A percentile compares a stretch with the other conserved stretches of the same genome.
Evolutionary conservation across 1,140 invertebrate species (phyloP).

Genomic region (Heterodera carotae): DNA sequence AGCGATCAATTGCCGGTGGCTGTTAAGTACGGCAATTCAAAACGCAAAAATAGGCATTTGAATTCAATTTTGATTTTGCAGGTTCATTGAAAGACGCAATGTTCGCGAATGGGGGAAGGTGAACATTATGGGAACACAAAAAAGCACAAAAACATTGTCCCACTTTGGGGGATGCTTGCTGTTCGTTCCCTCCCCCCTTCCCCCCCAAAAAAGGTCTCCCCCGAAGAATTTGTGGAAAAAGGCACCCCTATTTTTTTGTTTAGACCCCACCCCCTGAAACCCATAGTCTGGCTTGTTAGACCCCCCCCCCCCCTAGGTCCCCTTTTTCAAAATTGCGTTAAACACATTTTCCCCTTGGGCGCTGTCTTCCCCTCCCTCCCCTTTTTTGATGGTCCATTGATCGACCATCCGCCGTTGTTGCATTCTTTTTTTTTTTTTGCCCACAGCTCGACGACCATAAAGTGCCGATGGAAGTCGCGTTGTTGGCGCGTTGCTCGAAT

Average conservation of each 20-base stretch:
- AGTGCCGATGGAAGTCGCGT: slow-evolving; percentile 68
- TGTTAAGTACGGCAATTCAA: slow-evolving; percentile 52
- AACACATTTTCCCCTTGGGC: too few relatives aligned
- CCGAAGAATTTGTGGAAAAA: too few relatives aligned
- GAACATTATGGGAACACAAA: slow-evolving; percentile 4
- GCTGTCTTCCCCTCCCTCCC: too few relatives aligned
- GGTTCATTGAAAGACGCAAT: slow-evolving; percentile 67
- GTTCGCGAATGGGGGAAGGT: slow-evolving; percentile 68
- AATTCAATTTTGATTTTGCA: not conserved
- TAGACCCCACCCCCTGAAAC: too few relatives aligned
- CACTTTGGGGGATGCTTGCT: too few relatives aligned
- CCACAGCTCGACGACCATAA: slow-evolving; percentile 47
- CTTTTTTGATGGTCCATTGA: too few relatives aligned
- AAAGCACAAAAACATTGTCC: not conserved
- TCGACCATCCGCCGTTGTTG: not conserved
- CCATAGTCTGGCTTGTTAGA: too few relatives aligned
- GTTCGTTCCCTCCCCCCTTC: too few relatives aligned
- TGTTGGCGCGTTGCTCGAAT: slow-evolving; percentile 66
- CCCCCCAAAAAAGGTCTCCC: too few relatives aligned
- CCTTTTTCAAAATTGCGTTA: too few relatives aligned
- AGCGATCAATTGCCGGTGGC: slow-evolving; percentile 67
- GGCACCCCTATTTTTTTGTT: too few relatives aligned
- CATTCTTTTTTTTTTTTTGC: not conserved
- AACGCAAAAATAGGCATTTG: not conserved
- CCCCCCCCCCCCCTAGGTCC: too few relatives aligned